Evolutionary conservation across 2,888 invertebrate species (phyloP), one percentile per base, ranked within the genome.

Genomic region (Drosophila aldrichi): DNA sequence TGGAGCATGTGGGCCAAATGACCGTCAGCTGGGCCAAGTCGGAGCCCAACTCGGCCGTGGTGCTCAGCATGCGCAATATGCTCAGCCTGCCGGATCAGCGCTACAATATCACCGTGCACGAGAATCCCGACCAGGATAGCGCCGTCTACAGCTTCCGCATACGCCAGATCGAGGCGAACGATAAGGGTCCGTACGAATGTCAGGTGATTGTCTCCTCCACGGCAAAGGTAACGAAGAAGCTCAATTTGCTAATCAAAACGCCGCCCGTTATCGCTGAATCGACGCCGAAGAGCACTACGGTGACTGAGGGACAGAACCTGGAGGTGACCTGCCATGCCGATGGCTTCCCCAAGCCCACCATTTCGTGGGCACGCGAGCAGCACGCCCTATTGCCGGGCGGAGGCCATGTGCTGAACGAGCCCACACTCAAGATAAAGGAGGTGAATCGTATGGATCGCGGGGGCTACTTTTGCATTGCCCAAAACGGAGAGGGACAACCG

Each of bases 301-400:
- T 92, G 7, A 86, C 85, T 0, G 92, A 92, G 79, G 92, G 92
- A 0, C 85, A 91, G 48, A 88, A 90, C 20, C 76, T 91, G 10
- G 92, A 92, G 78, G 77, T 96, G 0, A 95, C 95, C 72, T 97
- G 97, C 84, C 94, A 95, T 56, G 96, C 96, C 0, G 95, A 95
- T 78, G 97, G 97, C 0, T 97, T 96, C 90, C 97, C 97, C 0
- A 94, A 95, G 82, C 97, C 97, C 0, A 94, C 94, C 58, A 93
- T 95, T 18, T 94, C 94, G 0, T 96, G 96, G 96, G 94, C 95
- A 70, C 95, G 95, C 49, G 94, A 95, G 93, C 95, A 95, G 51
- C 94, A 96, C 73, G 94, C 94, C 10, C 90, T 93, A 14, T 90
- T 93, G 91, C 93, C 93, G 0, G 87, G 84, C 6, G 93, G 93